Base-by-base conservation (phyloP, 2,797 vertebrate genomes). In the Melanotaenia parkinsoni region DNA sequence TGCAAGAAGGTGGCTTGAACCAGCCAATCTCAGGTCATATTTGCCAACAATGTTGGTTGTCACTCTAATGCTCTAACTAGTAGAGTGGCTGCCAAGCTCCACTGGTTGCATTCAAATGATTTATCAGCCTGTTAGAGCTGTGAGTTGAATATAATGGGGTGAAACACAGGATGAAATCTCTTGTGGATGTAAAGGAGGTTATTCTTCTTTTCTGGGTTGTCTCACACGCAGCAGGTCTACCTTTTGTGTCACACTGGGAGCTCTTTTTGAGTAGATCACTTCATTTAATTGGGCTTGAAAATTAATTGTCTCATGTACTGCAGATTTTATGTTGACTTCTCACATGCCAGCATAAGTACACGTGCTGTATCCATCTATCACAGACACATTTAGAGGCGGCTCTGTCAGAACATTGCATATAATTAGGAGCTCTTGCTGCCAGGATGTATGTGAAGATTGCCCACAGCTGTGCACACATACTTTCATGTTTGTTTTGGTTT, bases 101-200 rank as follows among this genome's bases (percentile, higher is more conserved):
- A 12, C 70, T 7, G 70, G 67, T 65, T 61, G 70, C 80, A 76
- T 86, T 80, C 70, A 76, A 68, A 84, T 88, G 82, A 79, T 58
- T 80, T 70, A 75, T 33, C 81, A 70, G 70, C 75, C 66, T 70
- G 79, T 76, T 82, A 70, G 70, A 84, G 79, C 72, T 74, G 73
- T 79, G 86, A 87, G 70, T 58, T 64, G 79, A 86, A 90, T 86
- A 76, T 79, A 81, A 87, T 74, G 68, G 61, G 68, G 28, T 33
- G 66, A 76, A 85, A 80, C 83, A 79, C 86, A 76, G 77, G 74
- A 77, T 78, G 68, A 77, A 83, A 80, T 77, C 74, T 68, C 70
- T 84, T 60, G 61, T 50, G 79, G 77, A 80, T 28, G 59, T 68
- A 74, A 74, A 81, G 64, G 63, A 84, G 74, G 70, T 79, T 59